phyloP scores from a whole-genome alignment of 1,140 invertebrate species.

The Drosophila busckii region DNA sequence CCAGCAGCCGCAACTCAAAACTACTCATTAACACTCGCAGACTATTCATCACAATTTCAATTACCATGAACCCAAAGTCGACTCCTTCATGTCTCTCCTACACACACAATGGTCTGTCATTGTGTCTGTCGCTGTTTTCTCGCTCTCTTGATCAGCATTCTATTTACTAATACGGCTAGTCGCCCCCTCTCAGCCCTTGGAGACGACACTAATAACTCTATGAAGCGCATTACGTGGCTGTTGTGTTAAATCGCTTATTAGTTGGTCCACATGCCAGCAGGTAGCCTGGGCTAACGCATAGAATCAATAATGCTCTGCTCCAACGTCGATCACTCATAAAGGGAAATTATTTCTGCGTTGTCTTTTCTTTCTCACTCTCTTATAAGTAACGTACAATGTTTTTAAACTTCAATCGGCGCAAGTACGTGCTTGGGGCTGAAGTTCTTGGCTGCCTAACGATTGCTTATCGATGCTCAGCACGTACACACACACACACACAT shows the following conservation, averaged over 20 bases:
- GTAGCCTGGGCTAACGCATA: conserved; percentile 14
- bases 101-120: conserved; percentile 13
- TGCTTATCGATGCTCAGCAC: conserved; percentile 18
- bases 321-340: conserved; percentile 45
- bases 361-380: conserved; percentile 20
- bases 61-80: conserved; percentile 20
- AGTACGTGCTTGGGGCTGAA: conserved; percentile 19
- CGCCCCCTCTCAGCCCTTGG: conserved; percentile 25
- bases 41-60: conserved; percentile 52
- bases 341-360: too few relatives aligned
- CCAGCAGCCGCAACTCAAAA: conserved; percentile 2
- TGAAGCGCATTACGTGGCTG: conserved; percentile 50
- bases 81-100: background rate
- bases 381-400: background rate
- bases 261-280: conserved; percentile 44
- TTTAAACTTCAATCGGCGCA: conserved; percentile 2
- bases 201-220: conserved; percentile 68
- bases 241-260: conserved; percentile 54
- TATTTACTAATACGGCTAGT: background rate
- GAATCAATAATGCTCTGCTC: conserved; percentile 54
- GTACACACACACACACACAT: conserved; percentile 14
- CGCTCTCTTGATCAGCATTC: conserved; percentile 1
- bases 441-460: conserved; percentile 6
- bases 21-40: conserved; percentile 60
- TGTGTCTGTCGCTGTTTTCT: conserved; percentile 18